Evolutionary conservation across 1,140 invertebrate genomes (phyloP), one percentile per base, ranked within the genome.

Genomic region (Dryas iulia): DNA sequence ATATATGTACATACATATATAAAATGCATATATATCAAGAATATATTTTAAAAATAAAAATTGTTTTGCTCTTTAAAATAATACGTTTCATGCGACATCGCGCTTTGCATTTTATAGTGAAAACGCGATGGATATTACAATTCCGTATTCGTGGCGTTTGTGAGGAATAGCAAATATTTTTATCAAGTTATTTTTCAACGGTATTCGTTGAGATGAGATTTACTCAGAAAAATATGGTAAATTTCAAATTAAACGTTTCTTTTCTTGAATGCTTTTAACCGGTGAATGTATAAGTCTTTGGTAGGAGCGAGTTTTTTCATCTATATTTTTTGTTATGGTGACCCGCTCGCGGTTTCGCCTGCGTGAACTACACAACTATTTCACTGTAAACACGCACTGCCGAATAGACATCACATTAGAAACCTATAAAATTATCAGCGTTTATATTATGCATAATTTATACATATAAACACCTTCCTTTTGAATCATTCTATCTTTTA

Each of bases 101-200:
- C 30, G 56, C 25, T 58, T 58, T 58, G 56, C 56, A 26, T 26
- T 58, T 58, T 24, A 58, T 26, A 58, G 56, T 58, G 30, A 58
- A 58, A 47, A 47, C 28, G 28, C 8, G 30, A 58, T 58, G 30
- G 25, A 58, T 58, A 58, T 58, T 30, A 58, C 39, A 47, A 58
- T 58, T 28, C 28, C 14, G 26, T 28, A 57, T 57, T 57, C 54
- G n/a, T 26, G 25, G 26, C 54, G 25, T 28, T 57, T 39, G 33
- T 39, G 33, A 39, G 33, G 33, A 39, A 39, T 39, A 39, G 33
- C 33, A 18, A 39, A 39, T 39, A 39, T 39, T 39, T 39, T 39
- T 39, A 39, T 39, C 25, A 57, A 28, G 33, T 39, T 39, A 39
- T 39, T 39, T 39, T 39, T 39, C 33, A 39, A 47, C 35, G 35